Base-by-base conservation (phyloP, 2,113 vertebrate genomes). In the Laticauda laticaudata region DNA sequence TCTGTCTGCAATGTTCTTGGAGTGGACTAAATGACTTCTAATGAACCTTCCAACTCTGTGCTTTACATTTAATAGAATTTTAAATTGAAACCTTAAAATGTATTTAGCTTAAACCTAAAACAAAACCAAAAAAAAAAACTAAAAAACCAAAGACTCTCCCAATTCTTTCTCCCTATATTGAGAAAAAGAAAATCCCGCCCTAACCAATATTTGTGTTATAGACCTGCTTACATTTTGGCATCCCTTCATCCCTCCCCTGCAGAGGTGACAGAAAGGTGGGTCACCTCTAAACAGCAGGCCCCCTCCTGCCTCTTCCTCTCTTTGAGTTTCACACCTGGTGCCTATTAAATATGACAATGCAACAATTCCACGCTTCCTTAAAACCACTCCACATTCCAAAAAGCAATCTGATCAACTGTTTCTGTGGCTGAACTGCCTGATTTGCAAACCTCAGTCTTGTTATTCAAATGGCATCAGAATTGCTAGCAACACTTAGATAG, bases 371-470 rank as follows among this genome's bases (percentile, higher is more conserved):
- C 7, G 26, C 20, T 24, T 55, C 21, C 23, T 89, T 61, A 89
- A 61, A 61, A 45, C 7, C 23, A 81, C 18, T 57, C 51, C 61
- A 26, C 34, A 56, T 85, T 86, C 51, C 53, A 91, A 54, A 23
- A 3, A 81, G 90, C 88, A 45, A 92, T 94, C 89, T 89, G 59
- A 6, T 93, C 86, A 89, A 34, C 53, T 26, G 64, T 92, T 39
- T 0, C 29, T 7, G 75, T 53, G 10, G 23, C n/a, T 61, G 51
- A 69, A 89, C 55, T 23, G 26, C 57, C 48, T 12, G 48, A 20
- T 51, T 21, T 53, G 15, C 2, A 57, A 59, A 26, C 48, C 69
- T 2, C 12, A 91, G 6, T n/a, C n/a, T 48, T 57, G 64, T 85
- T 8, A 26, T n/a, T 12, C n/a, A 18, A 87, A 29, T 75, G 18